Percentiles rank a stretch among this genome's conserved stretches.
Evolutionary conservation across 2,888 invertebrate genomes (phyloP).

Genomic region (Elysia crispata): DNA sequence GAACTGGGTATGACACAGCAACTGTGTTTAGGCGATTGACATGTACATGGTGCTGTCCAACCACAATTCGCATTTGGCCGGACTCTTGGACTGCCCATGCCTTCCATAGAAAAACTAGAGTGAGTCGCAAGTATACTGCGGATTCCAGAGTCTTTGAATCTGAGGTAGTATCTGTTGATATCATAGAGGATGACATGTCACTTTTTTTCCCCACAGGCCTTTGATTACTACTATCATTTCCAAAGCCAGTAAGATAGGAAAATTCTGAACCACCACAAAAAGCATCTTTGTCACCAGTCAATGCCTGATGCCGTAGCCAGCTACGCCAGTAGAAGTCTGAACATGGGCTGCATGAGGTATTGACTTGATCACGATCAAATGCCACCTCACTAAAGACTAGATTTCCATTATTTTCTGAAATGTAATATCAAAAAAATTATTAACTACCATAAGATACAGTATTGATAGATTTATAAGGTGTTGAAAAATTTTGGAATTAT

Average conservation of each 20-base stretch:
- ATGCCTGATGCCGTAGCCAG: constrained; percentile 45
- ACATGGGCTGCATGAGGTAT: constrained; percentile 73
- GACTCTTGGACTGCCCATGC: constrained; percentile 81
- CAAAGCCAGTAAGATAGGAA: too few species aligned
- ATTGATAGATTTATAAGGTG: too few species aligned
- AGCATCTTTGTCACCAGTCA: background rate
- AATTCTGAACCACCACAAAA: too few species aligned
- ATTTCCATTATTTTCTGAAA: constrained; percentile 49
- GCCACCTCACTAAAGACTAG: constrained; percentile 73
- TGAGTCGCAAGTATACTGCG: constrained; percentile 69
- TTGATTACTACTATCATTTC: too few species aligned
- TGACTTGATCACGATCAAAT: constrained; percentile 71
- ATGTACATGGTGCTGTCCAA: constrained; percentile 85
- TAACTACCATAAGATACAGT: background rate
- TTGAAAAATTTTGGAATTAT: too few species aligned
- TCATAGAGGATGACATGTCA: background rate
- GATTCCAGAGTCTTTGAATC: constrained; percentile 39
- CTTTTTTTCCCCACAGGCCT: too few species aligned
- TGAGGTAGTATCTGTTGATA: background rate
- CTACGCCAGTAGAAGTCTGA: constrained; percentile 74
- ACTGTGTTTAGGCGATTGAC: constrained; percentile 82
- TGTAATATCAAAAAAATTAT: background rate
- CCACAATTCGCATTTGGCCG: constrained; percentile 80
- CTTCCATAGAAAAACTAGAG: constrained; percentile 74
- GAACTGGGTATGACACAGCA: constrained; percentile 79